A percentile compares a stretch with the other conserved stretches of the same genome.
Conservation (phyloP, 2,888 invertebrate species). For the Pachycephus smyrnensis region DNA sequence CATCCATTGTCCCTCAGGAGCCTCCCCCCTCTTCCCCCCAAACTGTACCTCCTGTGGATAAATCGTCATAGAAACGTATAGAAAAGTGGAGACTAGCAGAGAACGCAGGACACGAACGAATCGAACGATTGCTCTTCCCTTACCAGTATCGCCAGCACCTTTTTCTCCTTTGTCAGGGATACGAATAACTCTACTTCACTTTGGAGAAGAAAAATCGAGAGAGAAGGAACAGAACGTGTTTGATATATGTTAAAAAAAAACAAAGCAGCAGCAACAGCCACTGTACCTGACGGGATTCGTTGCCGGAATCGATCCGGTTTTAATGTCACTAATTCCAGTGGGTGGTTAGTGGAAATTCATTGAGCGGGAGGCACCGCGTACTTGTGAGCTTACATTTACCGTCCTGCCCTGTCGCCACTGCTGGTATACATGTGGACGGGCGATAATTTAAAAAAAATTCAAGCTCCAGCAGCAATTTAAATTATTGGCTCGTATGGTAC, state of each 20-base stretch:
- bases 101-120: not conserved
- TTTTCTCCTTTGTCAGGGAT: not conserved
- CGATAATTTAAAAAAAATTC: not conserved
- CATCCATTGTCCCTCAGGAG: not conserved
- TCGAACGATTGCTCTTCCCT: not conserved
- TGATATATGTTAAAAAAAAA: not conserved
- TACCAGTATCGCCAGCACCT: not conserved
- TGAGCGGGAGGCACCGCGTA: not conserved
- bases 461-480: not conserved
- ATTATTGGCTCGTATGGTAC: not conserved
- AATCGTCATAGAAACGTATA: not conserved
- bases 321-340: not conserved
- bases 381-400: not conserved
- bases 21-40: not conserved
- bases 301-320: not conserved
- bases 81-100: not conserved
- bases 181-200: not conserved
- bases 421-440: not conserved
- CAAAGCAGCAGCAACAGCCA: not conserved
- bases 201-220: not conserved
- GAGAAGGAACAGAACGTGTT: not conserved
- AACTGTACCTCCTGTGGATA: not conserved
- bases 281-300: not conserved
- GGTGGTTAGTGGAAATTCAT: not conserved
- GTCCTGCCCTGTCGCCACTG: not conserved